A percentile compares a stretch with the other conserved stretches of the same genome.
phyloP scores from a whole-genome alignment of 2,888 invertebrate genomes.

The Ichneumon xanthorius region DNA sequence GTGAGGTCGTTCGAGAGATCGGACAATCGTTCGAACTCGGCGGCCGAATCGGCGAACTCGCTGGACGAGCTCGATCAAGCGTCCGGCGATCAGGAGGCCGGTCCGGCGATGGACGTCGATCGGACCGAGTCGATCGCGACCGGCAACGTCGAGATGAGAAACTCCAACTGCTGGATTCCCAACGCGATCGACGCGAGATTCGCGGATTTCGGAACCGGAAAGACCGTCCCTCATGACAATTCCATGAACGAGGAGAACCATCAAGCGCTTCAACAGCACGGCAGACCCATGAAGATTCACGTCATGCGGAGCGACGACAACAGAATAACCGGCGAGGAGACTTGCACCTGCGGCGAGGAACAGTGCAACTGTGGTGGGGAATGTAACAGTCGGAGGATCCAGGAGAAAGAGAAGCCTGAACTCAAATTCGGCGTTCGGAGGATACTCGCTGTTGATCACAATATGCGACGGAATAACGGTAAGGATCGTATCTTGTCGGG shows the following conservation, averaged over 20 bases:
- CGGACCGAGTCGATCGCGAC: conserved; percentile 40
- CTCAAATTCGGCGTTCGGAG: conserved; percentile 97
- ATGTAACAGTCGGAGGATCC: conserved; percentile 77
- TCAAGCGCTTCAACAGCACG: conserved; percentile 49
- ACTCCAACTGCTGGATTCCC: conserved; percentile 71
- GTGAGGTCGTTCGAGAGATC: conserved; percentile 80
- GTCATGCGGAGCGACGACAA: conserved; percentile 76
- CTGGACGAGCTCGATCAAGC: conserved; percentile 70
- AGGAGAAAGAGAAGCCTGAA: conserved; percentile 89
- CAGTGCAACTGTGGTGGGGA: conserved; percentile 80
- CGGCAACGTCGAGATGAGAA: conserved; percentile 51
- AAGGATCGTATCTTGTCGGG: conserved; percentile 26
- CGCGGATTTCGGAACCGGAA: conserved; percentile 42
- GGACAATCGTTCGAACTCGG: conserved; percentile 80
- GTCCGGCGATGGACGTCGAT: conserved; percentile 54
- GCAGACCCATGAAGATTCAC: conserved; percentile 54
- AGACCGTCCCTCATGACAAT: conserved; percentile 57
- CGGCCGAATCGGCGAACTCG: conserved; percentile 76
- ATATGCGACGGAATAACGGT: conserved; percentile 83
- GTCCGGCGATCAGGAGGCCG: conserved; percentile 69
- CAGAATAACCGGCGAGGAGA: conserved; percentile 80
- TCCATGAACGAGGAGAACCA: conserved; percentile 59
- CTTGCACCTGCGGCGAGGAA: conserved; percentile 83
- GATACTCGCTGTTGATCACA: conserved; percentile 90
- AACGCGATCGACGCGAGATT: conserved; percentile 76